Evolutionary conservation across 2,797 vertebrate genomes (phyloP).

Genomic region (Melanotaenia trifasciata): DNA sequence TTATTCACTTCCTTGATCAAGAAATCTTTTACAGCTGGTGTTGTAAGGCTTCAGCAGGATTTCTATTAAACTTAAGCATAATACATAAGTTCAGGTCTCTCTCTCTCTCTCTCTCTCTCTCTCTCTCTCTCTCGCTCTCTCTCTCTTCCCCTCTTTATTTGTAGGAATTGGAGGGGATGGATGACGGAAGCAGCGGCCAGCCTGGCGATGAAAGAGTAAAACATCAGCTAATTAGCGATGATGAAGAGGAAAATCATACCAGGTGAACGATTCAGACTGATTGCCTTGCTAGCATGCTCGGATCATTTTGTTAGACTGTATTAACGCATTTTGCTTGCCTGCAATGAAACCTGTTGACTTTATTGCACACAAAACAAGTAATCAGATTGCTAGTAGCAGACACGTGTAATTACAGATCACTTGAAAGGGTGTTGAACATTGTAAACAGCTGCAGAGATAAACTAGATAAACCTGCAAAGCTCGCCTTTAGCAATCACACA

Average conservation of each 20-base stretch:
- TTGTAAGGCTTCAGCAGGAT: slow-evolving; percentile 5
- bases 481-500: slow-evolving; percentile 23
- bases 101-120: slow-evolving; percentile 34
- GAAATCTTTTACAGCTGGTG: slow-evolving; percentile 32
- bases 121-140: slow-evolving; percentile 33
- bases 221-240: slow-evolving; percentile 44
- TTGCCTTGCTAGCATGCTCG: not conserved
- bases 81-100: not conserved
- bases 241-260: slow-evolving; percentile 49
- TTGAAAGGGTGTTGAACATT: slow-evolving; percentile 43
- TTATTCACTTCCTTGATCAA: slow-evolving; percentile 54
- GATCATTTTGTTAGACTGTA: not conserved
- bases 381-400: slow-evolving; percentile 9
- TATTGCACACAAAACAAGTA: not conserved
- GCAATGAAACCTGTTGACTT: not conserved
- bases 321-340: not conserved
- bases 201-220: slow-evolving; percentile 22
- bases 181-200: slow-evolving; percentile 42
- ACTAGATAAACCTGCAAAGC: slow-evolving; percentile 74
- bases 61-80: slow-evolving; percentile 1
- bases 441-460: slow-evolving; percentile 58
- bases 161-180: slow-evolving; percentile 69
- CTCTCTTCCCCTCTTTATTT: slow-evolving; percentile 39
- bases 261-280: slow-evolving; percentile 68
- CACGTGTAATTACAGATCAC: slow-evolving; percentile 50